Evolutionary conservation across 2,113 vertebrate species (phyloP), one percentile per base, ranked within the genome.

Genomic region (Amphiprion percula): DNA sequence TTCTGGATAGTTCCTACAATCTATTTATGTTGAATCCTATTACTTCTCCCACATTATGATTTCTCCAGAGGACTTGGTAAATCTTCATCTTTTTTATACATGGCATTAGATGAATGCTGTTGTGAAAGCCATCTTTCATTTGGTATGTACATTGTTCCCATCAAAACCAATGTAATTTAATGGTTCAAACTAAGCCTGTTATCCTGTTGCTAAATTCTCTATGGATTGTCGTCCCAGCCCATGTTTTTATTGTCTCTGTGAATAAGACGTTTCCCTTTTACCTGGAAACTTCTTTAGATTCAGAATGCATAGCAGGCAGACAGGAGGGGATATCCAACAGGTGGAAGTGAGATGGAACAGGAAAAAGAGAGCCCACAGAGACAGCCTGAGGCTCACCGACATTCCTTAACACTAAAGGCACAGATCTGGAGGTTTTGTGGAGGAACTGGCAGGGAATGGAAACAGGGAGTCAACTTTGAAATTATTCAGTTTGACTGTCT

Each of bases 321-420:
- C 50, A 28, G 70, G 67, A 66, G 71, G 64, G 58, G 81, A 63
- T 49, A 44, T 78, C 46, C 82, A 70, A 79, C 82, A 90, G 89
- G 87, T 88, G 87, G 72, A 88, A 72, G 68, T 64, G 79, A 89
- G 77, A 85, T 39, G 56, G 85, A 85, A 78, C 44, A 30, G 49
- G 67, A 80, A 85, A 79, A 67, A 59, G 33, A 65, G 73, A 61
- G 54, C 69, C 85, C 41, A n/a, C 64, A 46, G 84, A 86, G 82
- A 85, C 72, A 33, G 67, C 77, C 79, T 1, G 61, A 80, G 79
- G 81, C 77, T 79, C 46, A 4, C 67, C 30, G 26, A 69, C 85
- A 87, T 79, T 87, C 84, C 86, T 82, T 37, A 16, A 11, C 53
- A 37, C 78, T 65, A 26, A 80, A 80, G 65, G 69, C 68, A 50